phyloP scores from a whole-genome alignment of 35 echinoderm and acorn worm species.

The Ophioderma brevispina region DNA sequence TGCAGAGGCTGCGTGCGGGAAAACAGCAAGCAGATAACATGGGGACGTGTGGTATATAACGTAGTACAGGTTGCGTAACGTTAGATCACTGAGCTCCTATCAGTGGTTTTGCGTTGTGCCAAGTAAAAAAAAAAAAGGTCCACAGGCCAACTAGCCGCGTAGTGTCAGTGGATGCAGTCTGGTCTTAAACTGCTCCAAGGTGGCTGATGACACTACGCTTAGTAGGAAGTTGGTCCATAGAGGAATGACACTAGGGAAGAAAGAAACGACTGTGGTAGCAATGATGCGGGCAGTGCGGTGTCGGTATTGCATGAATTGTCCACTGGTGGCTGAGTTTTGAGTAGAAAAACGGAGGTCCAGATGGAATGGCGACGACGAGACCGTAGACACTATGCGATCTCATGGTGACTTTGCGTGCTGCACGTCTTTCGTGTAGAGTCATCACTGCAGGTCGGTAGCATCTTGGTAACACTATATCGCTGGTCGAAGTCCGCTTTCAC shows the following conservation, averaged over 20 bases:
- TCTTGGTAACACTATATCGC: too few relatives aligned
- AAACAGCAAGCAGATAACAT: not conserved
- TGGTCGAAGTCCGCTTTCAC: too few relatives aligned
- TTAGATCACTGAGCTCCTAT: not conserved
- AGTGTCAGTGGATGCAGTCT: too few relatives aligned
- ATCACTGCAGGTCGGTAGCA: not conserved
- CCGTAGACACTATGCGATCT: not conserved
- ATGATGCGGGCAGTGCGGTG: not conserved
- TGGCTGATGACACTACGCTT: not conserved
- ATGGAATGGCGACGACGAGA: not conserved
- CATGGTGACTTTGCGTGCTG: not conserved
- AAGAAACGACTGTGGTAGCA: not conserved
- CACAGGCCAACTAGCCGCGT: not conserved
- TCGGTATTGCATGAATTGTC: not conserved
- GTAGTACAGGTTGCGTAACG: not conserved
- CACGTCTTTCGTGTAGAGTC: not conserved
- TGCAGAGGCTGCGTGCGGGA: not conserved
- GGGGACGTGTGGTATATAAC: not conserved
- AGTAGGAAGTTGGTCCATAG: not conserved
- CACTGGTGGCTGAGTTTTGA: not conserved
- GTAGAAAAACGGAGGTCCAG: too few relatives aligned
- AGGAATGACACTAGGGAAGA: not conserved
- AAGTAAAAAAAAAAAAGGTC: not conserved
- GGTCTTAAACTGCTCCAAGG: too few relatives aligned
- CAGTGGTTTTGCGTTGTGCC: too few relatives aligned